A percentile compares a stretch with the other conserved stretches of the same genome.
Evolutionary conservation across 2,888 invertebrate genomes (phyloP).

Genomic region (Parnassius mnemosyne): DNA sequence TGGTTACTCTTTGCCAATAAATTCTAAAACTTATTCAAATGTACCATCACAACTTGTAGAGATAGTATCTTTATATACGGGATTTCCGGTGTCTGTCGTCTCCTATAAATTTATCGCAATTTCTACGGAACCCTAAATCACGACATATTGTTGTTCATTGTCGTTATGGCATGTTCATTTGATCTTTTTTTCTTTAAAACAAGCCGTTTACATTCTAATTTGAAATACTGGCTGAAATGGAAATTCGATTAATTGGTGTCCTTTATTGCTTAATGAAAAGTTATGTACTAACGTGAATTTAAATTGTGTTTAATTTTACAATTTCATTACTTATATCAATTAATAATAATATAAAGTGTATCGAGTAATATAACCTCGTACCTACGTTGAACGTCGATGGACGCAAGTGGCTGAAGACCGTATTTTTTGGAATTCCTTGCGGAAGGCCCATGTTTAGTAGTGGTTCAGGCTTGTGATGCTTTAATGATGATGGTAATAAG

Average conservation of each 20-base stretch:
- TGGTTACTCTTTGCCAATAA: slow-evolving; percentile 48
- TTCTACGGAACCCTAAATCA: slow-evolving; percentile 50
- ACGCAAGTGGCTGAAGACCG: too few species aligned
- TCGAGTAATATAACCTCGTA: too few species aligned
- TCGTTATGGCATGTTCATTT: slow-evolving; percentile 24
- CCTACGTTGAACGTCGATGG: too few species aligned
- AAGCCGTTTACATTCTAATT: slow-evolving; percentile 19
- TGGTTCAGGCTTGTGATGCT: too few species aligned
- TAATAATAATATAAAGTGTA: too few species aligned
- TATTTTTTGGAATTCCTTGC: too few species aligned
- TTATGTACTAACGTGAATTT: too few species aligned
- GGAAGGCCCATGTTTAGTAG: too few species aligned
- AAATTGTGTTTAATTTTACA: too few species aligned
- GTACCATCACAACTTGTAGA: slow-evolving; percentile 59
- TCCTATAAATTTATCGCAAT: slow-evolving; percentile 54
- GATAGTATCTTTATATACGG: slow-evolving; percentile 74
- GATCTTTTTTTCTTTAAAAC: slow-evolving; percentile 30
- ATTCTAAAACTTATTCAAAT: slow-evolving; percentile 74
- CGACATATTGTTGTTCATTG: slow-evolving; percentile 27
- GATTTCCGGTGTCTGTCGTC: slow-evolving; percentile 69
- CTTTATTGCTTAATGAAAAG: neutral
- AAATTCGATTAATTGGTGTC: slow-evolving; percentile 10
- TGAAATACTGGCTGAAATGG: slow-evolving; percentile 15
- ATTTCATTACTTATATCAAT: too few species aligned
- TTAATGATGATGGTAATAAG: too few species aligned